phyloP scores from a whole-genome alignment of 2,797 vertebrate genomes.

The Poeciliopsis turneri region DNA sequence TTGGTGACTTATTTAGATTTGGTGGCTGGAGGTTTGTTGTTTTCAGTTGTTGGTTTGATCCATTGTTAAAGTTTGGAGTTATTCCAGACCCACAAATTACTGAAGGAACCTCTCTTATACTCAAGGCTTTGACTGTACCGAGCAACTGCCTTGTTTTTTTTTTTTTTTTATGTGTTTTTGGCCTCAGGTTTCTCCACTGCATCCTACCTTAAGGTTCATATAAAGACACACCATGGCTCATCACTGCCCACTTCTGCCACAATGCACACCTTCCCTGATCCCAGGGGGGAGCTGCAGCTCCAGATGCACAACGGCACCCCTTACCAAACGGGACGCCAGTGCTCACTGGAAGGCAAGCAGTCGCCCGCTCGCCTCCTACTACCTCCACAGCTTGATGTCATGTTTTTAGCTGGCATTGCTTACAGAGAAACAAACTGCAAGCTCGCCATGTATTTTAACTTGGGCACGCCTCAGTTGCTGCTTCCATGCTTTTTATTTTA shows the following conservation, averaged over 20 bases:
- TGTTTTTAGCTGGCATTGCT: slow-evolving; percentile 76
- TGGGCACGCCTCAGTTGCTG: slow-evolving; percentile 54
- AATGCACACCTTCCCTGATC: slow-evolving; percentile 89
- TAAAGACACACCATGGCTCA: slow-evolving; percentile 99
- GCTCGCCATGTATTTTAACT: slow-evolving; percentile 54
- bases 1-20: neutral
- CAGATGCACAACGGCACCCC: slow-evolving; percentile 97
- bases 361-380: slow-evolving; percentile 63
- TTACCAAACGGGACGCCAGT: slow-evolving; percentile 99
- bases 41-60: neutral
- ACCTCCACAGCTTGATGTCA: slow-evolving; percentile 58
- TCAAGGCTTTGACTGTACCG: slow-evolving; percentile 64
- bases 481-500: slow-evolving; percentile 52
- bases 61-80: neutral
- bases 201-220: slow-evolving; percentile 99
- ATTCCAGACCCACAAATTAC: slow-evolving; percentile 1
- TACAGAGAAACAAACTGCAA: slow-evolving; percentile 63
- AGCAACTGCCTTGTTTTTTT: slow-evolving; percentile 69
- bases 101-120: slow-evolving; percentile 21
- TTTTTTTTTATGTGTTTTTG: slow-evolving; percentile 44
- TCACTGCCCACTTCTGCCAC: slow-evolving; percentile 79
- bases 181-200: slow-evolving; percentile 99
- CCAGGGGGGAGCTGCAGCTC: slow-evolving; percentile 91
- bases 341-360: slow-evolving; percentile 99
- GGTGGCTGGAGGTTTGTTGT: neutral